phyloP scores from a whole-genome alignment of 1,140 invertebrate genomes.

The Latrodectus geometricus region DNA sequence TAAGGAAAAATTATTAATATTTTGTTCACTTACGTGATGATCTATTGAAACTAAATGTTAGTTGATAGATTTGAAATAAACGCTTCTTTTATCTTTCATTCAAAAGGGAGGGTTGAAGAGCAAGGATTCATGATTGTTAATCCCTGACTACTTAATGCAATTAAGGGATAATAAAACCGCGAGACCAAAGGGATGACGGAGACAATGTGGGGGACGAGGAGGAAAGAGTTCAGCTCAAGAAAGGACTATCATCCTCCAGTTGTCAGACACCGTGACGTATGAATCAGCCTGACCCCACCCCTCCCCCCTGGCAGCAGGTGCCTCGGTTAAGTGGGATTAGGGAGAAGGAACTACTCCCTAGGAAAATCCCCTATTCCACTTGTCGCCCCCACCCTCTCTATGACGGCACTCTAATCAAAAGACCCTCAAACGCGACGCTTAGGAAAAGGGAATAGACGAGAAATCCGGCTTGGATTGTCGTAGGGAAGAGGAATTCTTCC shows the following conservation, averaged over 20 bases:
- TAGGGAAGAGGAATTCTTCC: neutral
- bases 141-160: constrained; percentile 45
- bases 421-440: constrained; percentile 52
- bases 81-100: too few species aligned
- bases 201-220: constrained; percentile 2
- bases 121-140: too few species aligned
- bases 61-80: too few species aligned
- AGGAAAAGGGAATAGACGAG: neutral
- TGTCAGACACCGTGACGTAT: constrained; percentile 58
- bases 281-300: constrained; percentile 33
- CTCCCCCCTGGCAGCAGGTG: constrained; percentile 52
- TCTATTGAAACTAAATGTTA: too few species aligned
- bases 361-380: constrained; percentile 17
- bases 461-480: constrained; percentile 10
- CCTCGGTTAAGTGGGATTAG: constrained; percentile 61
- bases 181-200: neutral
- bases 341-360: neutral
- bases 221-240: neutral
- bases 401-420: constrained; percentile 53
- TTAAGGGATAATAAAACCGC: constrained; percentile 59
- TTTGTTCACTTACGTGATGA: too few species aligned
- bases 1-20: too few species aligned
- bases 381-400: neutral
- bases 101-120: too few species aligned
- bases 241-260: constrained; percentile 35